Percentiles rank a stretch among this genome's conserved stretches.
Conservation (phyloP, 2,888 invertebrate species). For the Dicycla oo region DNA sequence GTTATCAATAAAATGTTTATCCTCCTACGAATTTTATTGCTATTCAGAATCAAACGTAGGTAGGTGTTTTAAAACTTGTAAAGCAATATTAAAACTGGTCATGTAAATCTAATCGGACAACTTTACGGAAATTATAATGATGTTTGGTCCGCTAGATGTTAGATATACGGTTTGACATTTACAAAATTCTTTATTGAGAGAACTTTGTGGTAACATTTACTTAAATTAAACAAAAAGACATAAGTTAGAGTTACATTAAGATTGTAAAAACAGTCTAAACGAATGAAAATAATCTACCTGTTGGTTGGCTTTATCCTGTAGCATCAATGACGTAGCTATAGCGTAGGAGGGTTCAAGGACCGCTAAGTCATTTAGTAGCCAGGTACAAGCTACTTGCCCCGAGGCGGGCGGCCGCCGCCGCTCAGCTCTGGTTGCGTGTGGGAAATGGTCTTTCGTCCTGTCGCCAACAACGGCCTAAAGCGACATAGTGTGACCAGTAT, state of each 20-base stretch:
- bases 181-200: conserved; percentile 19
- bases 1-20: conserved; percentile 17
- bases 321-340: conserved; percentile 68
- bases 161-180: conserved; percentile 46
- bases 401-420: conserved; percentile 69
- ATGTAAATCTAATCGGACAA: conserved; percentile 65
- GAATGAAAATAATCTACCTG: conserved; percentile 55
- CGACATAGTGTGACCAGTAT: conserved; percentile 42
- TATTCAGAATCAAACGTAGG: conserved; percentile 31
- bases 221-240: conserved; percentile 5
- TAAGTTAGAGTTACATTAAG: neutral
- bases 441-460: conserved; percentile 74
- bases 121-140: conserved; percentile 63
- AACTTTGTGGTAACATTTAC: conserved; percentile 25
- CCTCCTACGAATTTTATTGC: conserved; percentile 30
- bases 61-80: conserved; percentile 49
- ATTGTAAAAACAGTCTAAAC: conserved; percentile 23
- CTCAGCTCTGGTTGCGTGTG: conserved; percentile 75
- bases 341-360: conserved; percentile 79
- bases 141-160: conserved; percentile 43
- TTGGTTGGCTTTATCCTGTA: conserved; percentile 68
- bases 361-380: conserved; percentile 80
- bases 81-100: conserved; percentile 63
- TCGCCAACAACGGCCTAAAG: conserved; percentile 61
- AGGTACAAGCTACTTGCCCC: conserved; percentile 78